These are phyloP conservation scores for Trachops cirrhosus DNA, from an alignment of 2,797 vertebrate species.

Conservation along the genomic window DNA sequence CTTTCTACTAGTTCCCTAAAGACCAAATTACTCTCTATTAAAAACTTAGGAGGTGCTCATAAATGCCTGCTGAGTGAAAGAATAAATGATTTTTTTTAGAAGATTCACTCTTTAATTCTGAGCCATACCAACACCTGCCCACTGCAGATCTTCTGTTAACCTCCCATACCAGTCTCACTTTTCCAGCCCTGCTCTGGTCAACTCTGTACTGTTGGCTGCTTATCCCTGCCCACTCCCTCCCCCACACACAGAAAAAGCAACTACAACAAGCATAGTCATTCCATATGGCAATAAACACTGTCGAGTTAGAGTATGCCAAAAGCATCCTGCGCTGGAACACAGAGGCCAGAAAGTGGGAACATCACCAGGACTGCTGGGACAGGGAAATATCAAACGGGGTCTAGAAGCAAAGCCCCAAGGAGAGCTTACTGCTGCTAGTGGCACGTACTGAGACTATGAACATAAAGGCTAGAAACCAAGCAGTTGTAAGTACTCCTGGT, in stretches of 20 bases:
- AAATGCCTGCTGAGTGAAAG: neutral
- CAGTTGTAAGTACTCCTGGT: neutral
- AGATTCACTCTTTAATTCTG: constrained; percentile 9
- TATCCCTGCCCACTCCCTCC: neutral
- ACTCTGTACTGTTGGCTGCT: neutral
- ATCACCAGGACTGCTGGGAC: neutral
- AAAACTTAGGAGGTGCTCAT: neutral
- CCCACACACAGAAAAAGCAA: neutral
- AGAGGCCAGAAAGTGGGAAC: neutral
- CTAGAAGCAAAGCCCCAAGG: neutral
- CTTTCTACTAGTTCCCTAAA: neutral
- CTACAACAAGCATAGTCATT: neutral
- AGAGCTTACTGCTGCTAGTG: neutral
- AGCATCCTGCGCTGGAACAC: neutral
- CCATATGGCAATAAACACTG: neutral
- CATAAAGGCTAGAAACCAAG: neutral
- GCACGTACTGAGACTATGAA: neutral
- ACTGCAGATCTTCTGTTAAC: neutral
- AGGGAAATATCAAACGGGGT: neutral
- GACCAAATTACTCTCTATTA: neutral
- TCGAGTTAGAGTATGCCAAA: neutral
- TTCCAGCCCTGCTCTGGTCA: neutral
- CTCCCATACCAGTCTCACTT: neutral
- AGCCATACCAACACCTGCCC: neutral
- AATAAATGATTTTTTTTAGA: neutral